phyloP scores from a whole-genome alignment of 2,888 invertebrate species.

The Limenitis camilla region DNA sequence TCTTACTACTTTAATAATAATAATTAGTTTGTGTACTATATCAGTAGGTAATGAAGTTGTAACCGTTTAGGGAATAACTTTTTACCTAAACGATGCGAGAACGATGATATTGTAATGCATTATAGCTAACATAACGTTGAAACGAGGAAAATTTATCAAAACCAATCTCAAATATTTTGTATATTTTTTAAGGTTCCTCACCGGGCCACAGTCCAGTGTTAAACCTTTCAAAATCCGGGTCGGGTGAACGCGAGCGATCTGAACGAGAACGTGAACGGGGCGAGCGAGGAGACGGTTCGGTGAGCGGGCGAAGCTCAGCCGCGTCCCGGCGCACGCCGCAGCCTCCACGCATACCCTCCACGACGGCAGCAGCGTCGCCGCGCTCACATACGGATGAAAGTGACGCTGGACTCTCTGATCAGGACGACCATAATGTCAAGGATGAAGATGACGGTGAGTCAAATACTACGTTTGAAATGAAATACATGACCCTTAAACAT shows the following conservation, averaged over 20 bases:
- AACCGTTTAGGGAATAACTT: not conserved
- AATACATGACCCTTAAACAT: not conserved
- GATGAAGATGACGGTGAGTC: conserved; percentile 85
- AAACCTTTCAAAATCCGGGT: conserved; percentile 92
- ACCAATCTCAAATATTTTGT: not conserved
- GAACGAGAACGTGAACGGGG: conserved; percentile 77
- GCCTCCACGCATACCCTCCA: conserved; percentile 69
- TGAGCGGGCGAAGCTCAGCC: conserved; percentile 75
- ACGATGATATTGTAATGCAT: too few species aligned
- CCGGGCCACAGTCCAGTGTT: conserved; percentile 93
- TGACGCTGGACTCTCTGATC: conserved; percentile 90
- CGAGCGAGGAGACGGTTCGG: conserved; percentile 60
- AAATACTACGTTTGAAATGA: not conserved
- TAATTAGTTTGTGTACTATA: too few species aligned
- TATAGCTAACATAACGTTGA: too few species aligned
- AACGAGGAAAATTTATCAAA: too few species aligned
- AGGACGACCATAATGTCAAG: conserved; percentile 88
- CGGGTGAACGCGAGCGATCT: conserved; percentile 80
- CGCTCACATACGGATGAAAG: conserved; percentile 85
- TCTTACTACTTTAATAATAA: too few species aligned
- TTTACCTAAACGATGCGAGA: too few species aligned
- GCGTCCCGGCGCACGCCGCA: conserved; percentile 76
- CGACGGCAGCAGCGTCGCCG: conserved; percentile 77
- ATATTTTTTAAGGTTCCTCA: conserved; percentile 79
- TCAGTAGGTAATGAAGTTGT: not conserved